A percentile compares a stretch with the other conserved stretches of the same genome.
These are phyloP conservation scores for Baryphthengus martii DNA, from an alignment of 2,113 vertebrate species.

Conservation along the genomic window DNA sequence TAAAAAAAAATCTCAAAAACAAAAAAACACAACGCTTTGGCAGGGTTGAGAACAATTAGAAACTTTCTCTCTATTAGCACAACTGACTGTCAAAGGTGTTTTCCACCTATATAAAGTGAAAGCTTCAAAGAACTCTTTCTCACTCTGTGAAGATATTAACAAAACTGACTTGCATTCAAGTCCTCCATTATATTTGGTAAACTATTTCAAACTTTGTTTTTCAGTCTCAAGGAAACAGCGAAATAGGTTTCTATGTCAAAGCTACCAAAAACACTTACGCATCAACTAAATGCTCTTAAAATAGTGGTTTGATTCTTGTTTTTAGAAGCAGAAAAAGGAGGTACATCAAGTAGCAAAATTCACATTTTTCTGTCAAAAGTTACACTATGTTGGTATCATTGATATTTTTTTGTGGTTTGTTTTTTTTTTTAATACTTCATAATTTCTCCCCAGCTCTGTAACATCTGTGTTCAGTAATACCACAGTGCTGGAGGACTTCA, in stretches of 20 bases:
- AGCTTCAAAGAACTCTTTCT: slow-evolving; percentile 59
- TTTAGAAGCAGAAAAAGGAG: neutral
- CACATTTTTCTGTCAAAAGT: neutral
- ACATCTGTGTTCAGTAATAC: neutral
- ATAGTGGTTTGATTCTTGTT: neutral
- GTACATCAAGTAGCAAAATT: neutral
- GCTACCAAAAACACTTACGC: neutral
- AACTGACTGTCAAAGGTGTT: slow-evolving; percentile 66
- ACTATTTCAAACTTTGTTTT: slow-evolving; percentile 10
- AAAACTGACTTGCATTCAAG: slow-evolving; percentile 9
- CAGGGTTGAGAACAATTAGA: slow-evolving; percentile 64
- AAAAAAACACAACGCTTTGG: slow-evolving; percentile 53
- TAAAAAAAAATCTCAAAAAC: slow-evolving; percentile 36
- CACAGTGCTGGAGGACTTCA: neutral
- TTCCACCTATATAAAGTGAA: slow-evolving; percentile 63
- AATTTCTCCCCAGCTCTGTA: neutral
- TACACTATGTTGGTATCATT: neutral
- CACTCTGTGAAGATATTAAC: slow-evolving; percentile 1
- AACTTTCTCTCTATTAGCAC: slow-evolving; percentile 60
- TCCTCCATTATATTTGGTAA: neutral
- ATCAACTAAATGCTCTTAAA: neutral
- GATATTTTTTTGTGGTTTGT: neutral
- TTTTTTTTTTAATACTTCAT: neutral
- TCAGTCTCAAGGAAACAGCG: neutral
- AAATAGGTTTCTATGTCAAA: neutral